These are phyloP conservation scores for Eulimnadia texana DNA, from an alignment of 1,140 invertebrate species.

Conservation along the genomic window DNA sequence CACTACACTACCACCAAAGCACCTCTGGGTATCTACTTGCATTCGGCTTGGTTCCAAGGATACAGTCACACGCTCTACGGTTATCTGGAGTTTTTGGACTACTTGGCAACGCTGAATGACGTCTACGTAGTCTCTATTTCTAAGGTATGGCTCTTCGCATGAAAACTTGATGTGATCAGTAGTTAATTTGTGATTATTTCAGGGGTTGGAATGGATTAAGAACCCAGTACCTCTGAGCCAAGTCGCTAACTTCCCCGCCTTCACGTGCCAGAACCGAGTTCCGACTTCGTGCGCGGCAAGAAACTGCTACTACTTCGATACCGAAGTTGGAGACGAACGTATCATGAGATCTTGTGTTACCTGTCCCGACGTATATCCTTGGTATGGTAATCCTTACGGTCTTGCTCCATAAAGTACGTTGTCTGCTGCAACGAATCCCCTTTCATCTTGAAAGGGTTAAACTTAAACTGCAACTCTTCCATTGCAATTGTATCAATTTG, in stretches of 20 bases:
- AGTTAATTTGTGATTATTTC: background rate
- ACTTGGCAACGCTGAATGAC: conserved; percentile 2
- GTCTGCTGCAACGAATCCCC: too few relatives aligned
- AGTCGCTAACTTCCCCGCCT: background rate
- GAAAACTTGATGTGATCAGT: background rate
- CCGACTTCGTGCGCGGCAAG: background rate
- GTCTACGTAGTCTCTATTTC: conserved; percentile 8
- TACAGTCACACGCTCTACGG: background rate
- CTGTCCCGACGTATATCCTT: conserved; percentile 15
- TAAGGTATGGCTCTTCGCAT: background rate
- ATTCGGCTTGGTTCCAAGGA: conserved; percentile 9
- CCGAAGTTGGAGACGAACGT: conserved; percentile 12
- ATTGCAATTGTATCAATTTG: too few relatives aligned
- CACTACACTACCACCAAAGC: conserved; percentile 47
- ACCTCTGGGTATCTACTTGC: conserved; percentile 44
- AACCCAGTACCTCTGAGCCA: background rate
- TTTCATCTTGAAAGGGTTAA: too few relatives aligned
- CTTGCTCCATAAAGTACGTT: background rate
- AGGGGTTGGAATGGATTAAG: conserved; percentile 13
- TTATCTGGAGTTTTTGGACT: conserved; percentile 8
- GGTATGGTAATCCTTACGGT: conserved; percentile 12
- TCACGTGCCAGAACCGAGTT: background rate
- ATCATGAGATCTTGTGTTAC: conserved; percentile 11
- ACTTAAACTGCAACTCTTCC: too few relatives aligned
- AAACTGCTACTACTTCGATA: background rate